These are phyloP conservation scores for Sarcophaga subvicina DNA, from an alignment of 2,888 invertebrate genomes.

Conservation along the genomic window DNA sequence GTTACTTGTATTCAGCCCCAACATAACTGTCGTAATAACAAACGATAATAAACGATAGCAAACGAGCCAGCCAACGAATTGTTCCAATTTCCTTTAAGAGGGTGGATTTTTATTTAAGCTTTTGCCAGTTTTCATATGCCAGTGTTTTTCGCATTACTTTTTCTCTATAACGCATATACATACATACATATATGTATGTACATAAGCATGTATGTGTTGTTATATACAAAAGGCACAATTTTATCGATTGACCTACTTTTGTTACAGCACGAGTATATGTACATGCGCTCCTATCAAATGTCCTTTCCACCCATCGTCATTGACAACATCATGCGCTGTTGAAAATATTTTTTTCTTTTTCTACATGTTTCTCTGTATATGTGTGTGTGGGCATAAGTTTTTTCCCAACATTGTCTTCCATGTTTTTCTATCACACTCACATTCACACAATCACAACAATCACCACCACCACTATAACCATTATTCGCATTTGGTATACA, in stretches of 20 bases:
- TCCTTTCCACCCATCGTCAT: conserved; percentile 52
- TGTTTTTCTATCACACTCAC: conserved; percentile 3
- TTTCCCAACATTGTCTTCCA: not conserved
- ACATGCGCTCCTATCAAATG: conserved; percentile 47
- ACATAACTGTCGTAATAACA: not conserved
- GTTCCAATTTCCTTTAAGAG: conserved; percentile 60
- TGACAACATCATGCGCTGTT: conserved; percentile 63
- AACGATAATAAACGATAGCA: not conserved
- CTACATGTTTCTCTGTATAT: conserved; percentile 11
- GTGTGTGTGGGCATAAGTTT: conserved; percentile 18
- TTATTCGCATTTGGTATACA: conserved; percentile 44
- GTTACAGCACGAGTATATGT: not conserved
- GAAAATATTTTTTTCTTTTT: not conserved
- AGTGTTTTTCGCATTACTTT: not conserved
- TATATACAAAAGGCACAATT: conserved; percentile 5
- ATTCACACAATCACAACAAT: conserved; percentile 28
- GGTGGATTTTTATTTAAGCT: conserved; percentile 54
- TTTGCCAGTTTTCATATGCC: conserved; percentile 22
- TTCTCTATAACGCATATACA: not conserved
- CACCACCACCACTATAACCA: conserved; percentile 18
- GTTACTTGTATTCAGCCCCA: conserved; percentile 54
- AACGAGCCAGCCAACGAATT: not conserved
- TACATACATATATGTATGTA: not conserved
- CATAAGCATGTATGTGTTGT: not conserved
- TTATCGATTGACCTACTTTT: conserved; percentile 67